Conservation (phyloP, 2,888 invertebrate species). For the Tricholauxania praeusta region DNA sequence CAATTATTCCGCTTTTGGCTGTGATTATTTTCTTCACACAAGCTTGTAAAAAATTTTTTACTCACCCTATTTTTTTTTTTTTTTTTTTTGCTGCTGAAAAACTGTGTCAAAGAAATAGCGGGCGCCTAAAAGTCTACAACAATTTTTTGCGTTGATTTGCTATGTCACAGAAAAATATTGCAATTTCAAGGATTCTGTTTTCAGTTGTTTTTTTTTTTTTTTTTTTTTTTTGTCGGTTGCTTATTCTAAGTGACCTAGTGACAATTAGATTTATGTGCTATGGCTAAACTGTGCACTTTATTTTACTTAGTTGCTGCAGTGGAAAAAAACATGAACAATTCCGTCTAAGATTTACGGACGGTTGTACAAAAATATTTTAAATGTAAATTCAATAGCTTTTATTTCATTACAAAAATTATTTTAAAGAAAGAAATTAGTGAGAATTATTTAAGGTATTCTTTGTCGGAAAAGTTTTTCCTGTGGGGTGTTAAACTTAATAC, state of each 20-base stretch:
- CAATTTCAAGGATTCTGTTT: not conserved
- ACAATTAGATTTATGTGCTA: slow-evolving; percentile 9
- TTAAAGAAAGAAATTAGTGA: too few species aligned
- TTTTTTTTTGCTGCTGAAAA: not conserved
- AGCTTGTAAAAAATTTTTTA: not conserved
- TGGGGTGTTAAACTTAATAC: too few species aligned
- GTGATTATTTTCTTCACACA: not conserved
- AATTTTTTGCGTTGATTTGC: slow-evolving; percentile 19
- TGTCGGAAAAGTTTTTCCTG: too few species aligned
- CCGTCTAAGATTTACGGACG: too few species aligned
- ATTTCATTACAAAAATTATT: too few species aligned
- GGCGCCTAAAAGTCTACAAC: slow-evolving; percentile 29
- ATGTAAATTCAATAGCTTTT: too few species aligned
- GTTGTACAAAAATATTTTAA: too few species aligned
- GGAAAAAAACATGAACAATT: too few species aligned
- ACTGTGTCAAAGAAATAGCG: slow-evolving; percentile 1
- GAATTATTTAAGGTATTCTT: too few species aligned
- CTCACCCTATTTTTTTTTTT: not conserved
- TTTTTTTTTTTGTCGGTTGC: not conserved
- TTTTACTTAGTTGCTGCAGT: too few species aligned
- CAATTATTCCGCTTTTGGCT: not conserved
- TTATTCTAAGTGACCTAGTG: not conserved
- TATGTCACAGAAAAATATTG: not conserved
- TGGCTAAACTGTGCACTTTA: too few species aligned
- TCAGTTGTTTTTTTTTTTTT: not conserved